Evolutionary conservation across 2,797 vertebrate species (phyloP).

Genomic region (Platalea minor): DNA sequence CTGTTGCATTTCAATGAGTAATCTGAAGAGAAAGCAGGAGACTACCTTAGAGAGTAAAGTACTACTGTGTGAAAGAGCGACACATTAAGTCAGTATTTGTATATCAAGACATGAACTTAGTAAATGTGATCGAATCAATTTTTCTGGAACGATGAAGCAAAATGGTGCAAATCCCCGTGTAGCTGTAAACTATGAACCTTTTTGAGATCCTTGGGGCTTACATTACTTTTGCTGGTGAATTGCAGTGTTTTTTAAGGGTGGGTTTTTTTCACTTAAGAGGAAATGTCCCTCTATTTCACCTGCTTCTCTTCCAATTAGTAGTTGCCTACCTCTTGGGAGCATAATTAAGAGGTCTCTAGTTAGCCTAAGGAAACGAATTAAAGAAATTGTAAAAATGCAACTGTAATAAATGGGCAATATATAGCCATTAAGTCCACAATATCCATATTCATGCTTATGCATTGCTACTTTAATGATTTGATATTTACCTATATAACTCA

Average conservation of each 20-base stretch:
- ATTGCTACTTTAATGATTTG: conserved; percentile 16
- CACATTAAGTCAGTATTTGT: not conserved
- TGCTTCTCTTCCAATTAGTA: conserved; percentile 73
- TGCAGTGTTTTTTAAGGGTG: not conserved
- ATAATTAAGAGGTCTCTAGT: conserved; percentile 71
- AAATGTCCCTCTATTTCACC: conserved; percentile 69
- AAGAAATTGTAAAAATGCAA: conserved; percentile 67
- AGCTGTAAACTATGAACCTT: not conserved
- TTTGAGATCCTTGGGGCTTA: conserved; percentile 5
- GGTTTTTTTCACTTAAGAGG: conserved; percentile 45
- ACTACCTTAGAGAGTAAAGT: not conserved
- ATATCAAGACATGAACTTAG: not conserved
- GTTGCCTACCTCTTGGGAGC: conserved; percentile 66
- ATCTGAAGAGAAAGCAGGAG: not conserved
- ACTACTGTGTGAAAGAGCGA: not conserved
- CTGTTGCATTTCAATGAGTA: not conserved
- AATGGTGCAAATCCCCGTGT: not conserved
- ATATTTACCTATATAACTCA: conserved; percentile 31
- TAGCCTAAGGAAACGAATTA: conserved; percentile 72
- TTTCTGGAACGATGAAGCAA: not conserved
- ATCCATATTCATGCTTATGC: conserved; percentile 48
- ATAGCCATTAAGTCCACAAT: conserved; percentile 47
- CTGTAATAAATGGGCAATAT: conserved; percentile 58
- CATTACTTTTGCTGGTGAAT: conserved; percentile 9
- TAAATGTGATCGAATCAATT: not conserved